phyloP scores from a whole-genome alignment of 2,888 invertebrate species.

The Thera obeliscata region DNA sequence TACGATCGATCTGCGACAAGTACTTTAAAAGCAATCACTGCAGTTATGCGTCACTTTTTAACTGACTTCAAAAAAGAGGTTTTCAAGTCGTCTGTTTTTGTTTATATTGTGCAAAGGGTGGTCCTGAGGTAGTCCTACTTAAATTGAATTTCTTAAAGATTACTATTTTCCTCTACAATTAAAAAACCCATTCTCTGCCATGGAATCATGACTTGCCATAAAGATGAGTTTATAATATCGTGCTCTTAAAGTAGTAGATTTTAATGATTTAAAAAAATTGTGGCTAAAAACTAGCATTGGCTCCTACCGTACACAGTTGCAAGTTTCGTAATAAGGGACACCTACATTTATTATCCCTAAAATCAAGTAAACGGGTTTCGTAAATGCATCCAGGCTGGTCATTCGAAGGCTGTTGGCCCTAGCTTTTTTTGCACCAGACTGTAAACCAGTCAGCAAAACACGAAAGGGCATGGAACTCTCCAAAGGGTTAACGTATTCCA shows the following conservation, averaged over 20 bases:
- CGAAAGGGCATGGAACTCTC: slow-evolving; percentile 32
- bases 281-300: not conserved
- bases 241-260: too few relatives aligned
- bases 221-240: too few relatives aligned
- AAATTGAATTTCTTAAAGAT: too few relatives aligned
- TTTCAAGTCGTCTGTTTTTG: too few relatives aligned
- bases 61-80: too few relatives aligned
- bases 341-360: slow-evolving; percentile 17
- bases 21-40: too few relatives aligned
- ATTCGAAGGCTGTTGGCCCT: slow-evolving; percentile 37
- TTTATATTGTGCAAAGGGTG: too few relatives aligned
- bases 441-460: slow-evolving; percentile 8
- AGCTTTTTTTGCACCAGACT: slow-evolving; percentile 21
- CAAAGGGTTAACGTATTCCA: slow-evolving; percentile 27
- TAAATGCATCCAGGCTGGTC: slow-evolving; percentile 20
- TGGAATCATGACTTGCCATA: too few relatives aligned
- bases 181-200: too few relatives aligned
- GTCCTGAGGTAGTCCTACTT: too few relatives aligned
- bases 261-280: not conserved
- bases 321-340: not conserved
- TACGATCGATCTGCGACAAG: not conserved
- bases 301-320: not conserved
- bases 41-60: not conserved
- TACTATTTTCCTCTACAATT: too few relatives aligned
- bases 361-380: slow-evolving; percentile 28